phyloP scores from a whole-genome alignment of 2,113 vertebrate genomes.

The Opisthocomus hoazin region DNA sequence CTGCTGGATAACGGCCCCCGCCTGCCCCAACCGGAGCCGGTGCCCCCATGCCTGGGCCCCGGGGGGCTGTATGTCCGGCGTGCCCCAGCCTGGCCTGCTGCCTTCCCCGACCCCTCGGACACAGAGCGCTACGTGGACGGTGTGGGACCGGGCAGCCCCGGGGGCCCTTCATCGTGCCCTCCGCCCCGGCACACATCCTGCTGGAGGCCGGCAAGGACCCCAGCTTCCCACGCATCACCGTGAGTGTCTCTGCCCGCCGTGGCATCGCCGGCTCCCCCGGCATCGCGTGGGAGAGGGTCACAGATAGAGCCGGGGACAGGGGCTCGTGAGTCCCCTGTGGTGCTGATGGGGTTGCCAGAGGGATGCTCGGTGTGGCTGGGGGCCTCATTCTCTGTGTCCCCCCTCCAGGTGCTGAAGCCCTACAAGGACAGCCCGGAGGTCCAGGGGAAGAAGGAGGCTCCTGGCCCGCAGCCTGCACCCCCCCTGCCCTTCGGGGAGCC shows the following conservation, averaged over 20 bases:
- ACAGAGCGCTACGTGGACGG: conserved; percentile 71
- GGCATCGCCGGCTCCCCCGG: not conserved
- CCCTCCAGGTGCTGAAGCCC: conserved; percentile 50
- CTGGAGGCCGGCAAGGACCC: conserved; percentile 84
- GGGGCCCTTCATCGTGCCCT: conserved; percentile 72
- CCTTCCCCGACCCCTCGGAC: conserved; percentile 78
- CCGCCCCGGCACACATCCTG: conserved; percentile 74
- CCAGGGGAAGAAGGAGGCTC: conserved; percentile 32
- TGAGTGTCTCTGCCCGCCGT: conserved; percentile 2
- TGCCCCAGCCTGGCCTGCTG: conserved; percentile 36
- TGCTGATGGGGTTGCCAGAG: not conserved
- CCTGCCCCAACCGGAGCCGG: conserved; percentile 64
- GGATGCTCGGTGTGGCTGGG: not conserved
- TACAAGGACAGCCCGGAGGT: conserved; percentile 62
- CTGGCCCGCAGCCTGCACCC: not conserved
- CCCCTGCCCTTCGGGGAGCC: not conserved
- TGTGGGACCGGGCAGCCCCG: conserved; percentile 66
- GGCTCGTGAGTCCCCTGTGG: not conserved
- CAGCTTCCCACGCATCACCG: conserved; percentile 80
- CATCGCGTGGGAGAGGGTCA: not conserved
- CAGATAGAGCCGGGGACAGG: rapidly evolving
- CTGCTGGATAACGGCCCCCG: conserved; percentile 61
- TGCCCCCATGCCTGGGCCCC: conserved; percentile 73
- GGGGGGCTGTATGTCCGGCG: conserved; percentile 77
- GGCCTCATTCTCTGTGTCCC: not conserved